These are phyloP conservation scores for Malurus melanocephalus DNA, from an alignment of 2,113 vertebrate species.

Conservation along the genomic window DNA sequence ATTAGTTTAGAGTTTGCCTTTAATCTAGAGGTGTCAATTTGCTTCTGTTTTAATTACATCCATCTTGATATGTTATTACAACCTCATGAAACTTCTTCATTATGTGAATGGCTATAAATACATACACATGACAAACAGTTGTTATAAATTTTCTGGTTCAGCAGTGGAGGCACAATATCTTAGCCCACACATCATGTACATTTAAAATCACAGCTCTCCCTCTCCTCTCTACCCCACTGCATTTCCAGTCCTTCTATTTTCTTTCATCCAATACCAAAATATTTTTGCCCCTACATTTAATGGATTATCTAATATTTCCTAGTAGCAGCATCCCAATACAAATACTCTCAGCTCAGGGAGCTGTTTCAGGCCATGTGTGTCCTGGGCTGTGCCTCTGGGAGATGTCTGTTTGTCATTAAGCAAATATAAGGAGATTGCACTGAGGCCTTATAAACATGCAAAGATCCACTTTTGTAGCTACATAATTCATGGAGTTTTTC, in stretches of 20 bases:
- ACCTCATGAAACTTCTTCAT: conserved; percentile 73
- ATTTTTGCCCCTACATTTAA: background rate
- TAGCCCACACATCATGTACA: conserved; percentile 37
- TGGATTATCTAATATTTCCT: background rate
- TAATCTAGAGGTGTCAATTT: conserved; percentile 77
- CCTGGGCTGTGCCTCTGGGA: background rate
- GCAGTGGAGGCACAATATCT: conserved; percentile 55
- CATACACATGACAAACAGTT: conserved; percentile 71
- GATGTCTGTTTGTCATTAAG: conserved; percentile 54
- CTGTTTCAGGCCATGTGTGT: background rate
- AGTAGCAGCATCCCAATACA: conserved; percentile 4
- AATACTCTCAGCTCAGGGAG: background rate
- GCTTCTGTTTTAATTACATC: conserved; percentile 79
- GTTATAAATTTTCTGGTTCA: conserved; percentile 71
- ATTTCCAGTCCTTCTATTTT: background rate
- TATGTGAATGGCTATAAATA: conserved; percentile 73
- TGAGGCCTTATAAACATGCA: conserved; percentile 59
- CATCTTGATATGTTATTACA: conserved; percentile 74
- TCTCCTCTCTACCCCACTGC: background rate
- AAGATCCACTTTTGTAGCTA: conserved; percentile 53
- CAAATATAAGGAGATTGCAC: conserved; percentile 48
- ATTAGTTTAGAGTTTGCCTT: conserved; percentile 71
- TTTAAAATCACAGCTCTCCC: background rate
- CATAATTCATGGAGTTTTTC: conserved; percentile 61
- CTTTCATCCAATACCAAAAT: background rate